A percentile compares a stretch with the other conserved stretches of the same genome.
These are phyloP conservation scores for Bursaphelenchus okinawaensis DNA, from an alignment of 2,888 invertebrate species.

Conservation along the genomic window DNA sequence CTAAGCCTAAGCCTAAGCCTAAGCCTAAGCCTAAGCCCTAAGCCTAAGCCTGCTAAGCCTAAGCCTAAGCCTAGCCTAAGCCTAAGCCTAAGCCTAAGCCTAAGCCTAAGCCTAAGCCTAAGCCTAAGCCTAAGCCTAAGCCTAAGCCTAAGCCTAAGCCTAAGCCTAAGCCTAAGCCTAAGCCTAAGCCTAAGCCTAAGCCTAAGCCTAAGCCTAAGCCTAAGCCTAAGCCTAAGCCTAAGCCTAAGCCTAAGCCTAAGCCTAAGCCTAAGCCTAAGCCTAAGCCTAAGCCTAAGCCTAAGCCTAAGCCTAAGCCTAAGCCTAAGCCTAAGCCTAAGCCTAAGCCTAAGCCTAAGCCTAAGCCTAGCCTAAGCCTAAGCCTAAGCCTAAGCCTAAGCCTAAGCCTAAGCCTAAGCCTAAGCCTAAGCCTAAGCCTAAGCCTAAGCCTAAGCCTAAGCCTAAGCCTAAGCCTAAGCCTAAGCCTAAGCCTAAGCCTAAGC, in stretches of 20 bases:
- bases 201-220: conserved; percentile 7
- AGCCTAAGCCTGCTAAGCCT: conserved; percentile 1
- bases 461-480: conserved; percentile 11
- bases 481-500: conserved; percentile 4
- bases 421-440: neutral
- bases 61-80: neutral
- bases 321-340: neutral
- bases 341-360: conserved; percentile 1
- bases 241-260: conserved; percentile 8
- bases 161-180: conserved; percentile 6
- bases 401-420: conserved; percentile 25
- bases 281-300: neutral
- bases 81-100: neutral
- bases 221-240: conserved; percentile 5
- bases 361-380: conserved; percentile 4
- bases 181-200: conserved; percentile 3
- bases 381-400: conserved; percentile 8
- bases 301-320: neutral
- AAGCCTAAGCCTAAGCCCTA: neutral
- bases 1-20: neutral
- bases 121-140: conserved; percentile 3
- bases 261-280: neutral
- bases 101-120: conserved; percentile 5
- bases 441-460: neutral
- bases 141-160: conserved; percentile 9